Evolutionary conservation across 2,888 invertebrate species (phyloP).

Genomic region (Chouioia cunea): DNA sequence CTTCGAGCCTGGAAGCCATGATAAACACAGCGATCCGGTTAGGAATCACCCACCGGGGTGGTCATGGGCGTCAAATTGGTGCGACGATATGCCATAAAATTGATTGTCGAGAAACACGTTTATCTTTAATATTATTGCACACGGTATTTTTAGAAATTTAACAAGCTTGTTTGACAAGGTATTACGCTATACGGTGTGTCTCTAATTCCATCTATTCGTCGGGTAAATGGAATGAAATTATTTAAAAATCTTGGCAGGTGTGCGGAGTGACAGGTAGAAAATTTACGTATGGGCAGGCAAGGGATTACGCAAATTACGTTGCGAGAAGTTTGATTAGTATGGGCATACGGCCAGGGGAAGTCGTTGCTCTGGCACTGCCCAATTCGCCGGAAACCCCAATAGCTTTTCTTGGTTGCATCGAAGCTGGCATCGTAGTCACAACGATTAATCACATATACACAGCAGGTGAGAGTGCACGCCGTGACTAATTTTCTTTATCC

Average conservation of each 20-base stretch:
- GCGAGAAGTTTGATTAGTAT: constrained; percentile 77
- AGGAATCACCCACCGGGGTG: too few relatives aligned
- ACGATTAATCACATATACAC: constrained; percentile 84
- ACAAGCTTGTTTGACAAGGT: too few relatives aligned
- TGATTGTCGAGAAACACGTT: too few relatives aligned
- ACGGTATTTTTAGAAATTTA: too few relatives aligned
- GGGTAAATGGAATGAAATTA: background rate
- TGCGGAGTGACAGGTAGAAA: constrained; percentile 80
- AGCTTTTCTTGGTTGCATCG: constrained; percentile 75
- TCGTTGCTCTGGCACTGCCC: constrained; percentile 79
- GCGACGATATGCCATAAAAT: too few relatives aligned
- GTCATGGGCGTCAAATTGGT: too few relatives aligned
- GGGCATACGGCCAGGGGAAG: constrained; percentile 76
- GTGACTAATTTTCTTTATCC: too few relatives aligned
- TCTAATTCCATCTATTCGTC: background rate
- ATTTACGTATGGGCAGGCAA: constrained; percentile 79
- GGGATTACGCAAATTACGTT: constrained; percentile 77
- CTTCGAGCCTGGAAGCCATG: too few relatives aligned
- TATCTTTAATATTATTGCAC: too few relatives aligned
- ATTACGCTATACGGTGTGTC: too few relatives aligned
- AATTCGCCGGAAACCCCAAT: constrained; percentile 83
- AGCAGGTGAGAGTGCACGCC: constrained; percentile 57
- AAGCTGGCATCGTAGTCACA: constrained; percentile 79
- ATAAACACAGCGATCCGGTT: too few relatives aligned
- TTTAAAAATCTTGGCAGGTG: constrained; percentile 71